Evolutionary conservation across 92 coral and sea anemone species (phyloP), one percentile per base, ranked within the genome.

Genomic region (Epizoanthus rinbou): DNA sequence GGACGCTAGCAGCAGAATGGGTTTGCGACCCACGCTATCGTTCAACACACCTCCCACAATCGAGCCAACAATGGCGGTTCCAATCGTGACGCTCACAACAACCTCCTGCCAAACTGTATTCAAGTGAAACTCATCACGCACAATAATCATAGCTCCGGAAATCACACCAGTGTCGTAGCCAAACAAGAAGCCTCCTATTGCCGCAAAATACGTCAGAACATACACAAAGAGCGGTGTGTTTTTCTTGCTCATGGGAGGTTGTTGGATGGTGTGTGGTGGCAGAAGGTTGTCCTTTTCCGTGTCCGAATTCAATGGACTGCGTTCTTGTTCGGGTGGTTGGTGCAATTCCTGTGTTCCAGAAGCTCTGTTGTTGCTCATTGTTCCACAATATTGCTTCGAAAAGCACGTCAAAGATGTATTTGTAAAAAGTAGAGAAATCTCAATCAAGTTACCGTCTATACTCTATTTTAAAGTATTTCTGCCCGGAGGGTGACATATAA

Each of bases 151-250:
- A 13, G 99, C 97, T 31, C 99, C 99, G 6, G 99, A 96, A 1
- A 96, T 87, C 8, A 96, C 99, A 0, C 99, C 99, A 5, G 99
- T 96, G 82, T 96, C 99, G 57, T 96, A 96, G 9, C 99, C 99
- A 74, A 96, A 96, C 23, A 96, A 81, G 54, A 96, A 96, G 5
- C 99, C 99, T 33, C 99, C 99, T 21, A 93, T 57, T 0, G 98
- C 99, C 1, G 99, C 99, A 47, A 96, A 93, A 4, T 84, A 82
- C 16, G 97, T 90, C 43, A 96, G 75, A 11, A 90, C 65, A 64
- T 90, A 92, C 62, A 92, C 90, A 67, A 87, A 92, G 35, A n/a
- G 21, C 11, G 86, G 85, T 13, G 85, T 35, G 21, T 68, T 87
- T 50, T n/a, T 60, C 22, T 45, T 50, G 63, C 57, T 35, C 68